A percentile compares a stretch with the other conserved stretches of the same genome.
Evolutionary conservation across 2,113 vertebrate species (phyloP).

Genomic region (Podilymbus podiceps): DNA sequence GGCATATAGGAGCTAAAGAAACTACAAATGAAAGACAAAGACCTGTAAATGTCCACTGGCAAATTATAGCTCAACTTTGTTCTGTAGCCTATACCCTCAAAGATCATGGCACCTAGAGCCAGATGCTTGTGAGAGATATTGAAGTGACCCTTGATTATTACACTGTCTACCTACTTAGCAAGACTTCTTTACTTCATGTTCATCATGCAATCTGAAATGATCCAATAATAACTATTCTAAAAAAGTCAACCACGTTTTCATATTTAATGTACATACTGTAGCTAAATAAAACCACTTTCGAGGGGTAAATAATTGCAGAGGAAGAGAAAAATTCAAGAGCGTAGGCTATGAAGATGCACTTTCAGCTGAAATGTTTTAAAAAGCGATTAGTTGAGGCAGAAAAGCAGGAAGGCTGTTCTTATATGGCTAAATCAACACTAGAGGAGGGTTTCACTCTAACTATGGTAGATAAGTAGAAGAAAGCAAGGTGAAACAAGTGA

Average conservation of each 20-base stretch:
- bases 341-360: slow-evolving; percentile 63
- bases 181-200: slow-evolving; percentile 33
- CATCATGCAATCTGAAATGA: slow-evolving; percentile 49
- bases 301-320: slow-evolving; percentile 68
- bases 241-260: slow-evolving; percentile 53
- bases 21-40: not conserved
- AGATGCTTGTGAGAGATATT: not conserved
- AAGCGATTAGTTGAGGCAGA: slow-evolving; percentile 34
- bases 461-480: not conserved
- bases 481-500: not conserved
- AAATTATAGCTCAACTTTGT: not conserved
- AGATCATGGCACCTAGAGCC: not conserved
- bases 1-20: not conserved
- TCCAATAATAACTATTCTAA: slow-evolving; percentile 64
- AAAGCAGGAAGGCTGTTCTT: slow-evolving; percentile 19
- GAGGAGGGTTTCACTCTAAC: not conserved
- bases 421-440: not conserved
- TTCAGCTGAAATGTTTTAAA: slow-evolving; percentile 58
- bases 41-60: not conserved
- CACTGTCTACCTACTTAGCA: slow-evolving; percentile 18
- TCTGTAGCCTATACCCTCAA: not conserved
- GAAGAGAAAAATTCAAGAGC: slow-evolving; percentile 64
- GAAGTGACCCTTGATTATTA: slow-evolving; percentile 27
- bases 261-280: slow-evolving; percentile 58
- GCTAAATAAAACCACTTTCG: slow-evolving; percentile 59